Conservation (phyloP, 2,888 invertebrate species). For the Cremastobaeus sp. region DNA sequence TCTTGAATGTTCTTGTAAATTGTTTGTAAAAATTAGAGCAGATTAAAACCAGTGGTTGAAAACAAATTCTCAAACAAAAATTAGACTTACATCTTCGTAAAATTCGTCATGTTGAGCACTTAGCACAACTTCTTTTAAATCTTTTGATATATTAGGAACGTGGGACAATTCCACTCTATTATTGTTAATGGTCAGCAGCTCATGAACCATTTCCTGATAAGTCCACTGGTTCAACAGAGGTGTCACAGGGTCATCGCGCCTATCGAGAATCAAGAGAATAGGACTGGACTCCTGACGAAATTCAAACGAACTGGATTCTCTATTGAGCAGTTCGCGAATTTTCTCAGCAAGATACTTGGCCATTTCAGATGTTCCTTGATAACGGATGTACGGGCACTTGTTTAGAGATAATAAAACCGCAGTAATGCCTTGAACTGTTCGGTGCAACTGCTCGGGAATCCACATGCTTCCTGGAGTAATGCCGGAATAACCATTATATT, state of each 20-base stretch:
- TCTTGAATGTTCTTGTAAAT: not conserved
- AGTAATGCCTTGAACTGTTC: slow-evolving; percentile 91
- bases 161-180: slow-evolving; percentile 88
- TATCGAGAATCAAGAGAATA: slow-evolving; percentile 92
- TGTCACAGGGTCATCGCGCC: slow-evolving; percentile 96
- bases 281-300: slow-evolving; percentile 89
- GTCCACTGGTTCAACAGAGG: slow-evolving; percentile 99
- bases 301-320: slow-evolving; percentile 93
- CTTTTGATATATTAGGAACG: slow-evolving; percentile 90
- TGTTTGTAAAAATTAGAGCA: no score
- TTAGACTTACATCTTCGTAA: slow-evolving; percentile 87
- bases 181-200: slow-evolving; percentile 90
- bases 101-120: slow-evolving; percentile 98
- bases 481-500: not conserved
- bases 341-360: slow-evolving; percentile 91
- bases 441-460: slow-evolving; percentile 87
- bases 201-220: slow-evolving; percentile 99
- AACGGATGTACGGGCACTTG: slow-evolving; percentile 92
- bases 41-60: no score
- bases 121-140: slow-evolving; percentile 94
- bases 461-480: slow-evolving; percentile 81
- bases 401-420: slow-evolving; percentile 93
- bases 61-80: slow-evolving; percentile 8
- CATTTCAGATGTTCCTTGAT: slow-evolving; percentile 91
- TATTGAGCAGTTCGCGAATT: slow-evolving; percentile 89